Base-by-base conservation (phyloP, 2,797 vertebrate genomes). In the Sciurus vulgaris region DNA sequence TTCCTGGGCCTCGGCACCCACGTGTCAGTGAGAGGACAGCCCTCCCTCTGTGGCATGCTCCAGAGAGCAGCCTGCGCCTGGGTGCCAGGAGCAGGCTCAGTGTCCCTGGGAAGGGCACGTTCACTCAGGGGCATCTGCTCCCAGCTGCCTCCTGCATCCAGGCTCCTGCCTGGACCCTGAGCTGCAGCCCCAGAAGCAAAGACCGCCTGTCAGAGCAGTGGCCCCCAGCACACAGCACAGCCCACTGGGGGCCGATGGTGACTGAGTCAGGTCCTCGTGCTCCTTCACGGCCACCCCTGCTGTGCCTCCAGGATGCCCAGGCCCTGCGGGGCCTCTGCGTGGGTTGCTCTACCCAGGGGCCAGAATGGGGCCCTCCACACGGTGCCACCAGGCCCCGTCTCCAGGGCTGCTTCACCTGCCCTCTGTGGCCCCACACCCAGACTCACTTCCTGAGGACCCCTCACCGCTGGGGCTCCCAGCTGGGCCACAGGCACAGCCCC, bases 381-480 rank as follows among this genome's bases (percentile, higher is more conserved):
- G 17, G 51, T 54, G 51, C 4, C 28, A 54, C 12, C 2, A 70
- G 26, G 26, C 44, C n/a, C 9, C 51, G 41, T 74, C 67, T 1
- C 20, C 54, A n/a, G 47, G 1, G 30, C 5, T 54, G 8, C 63
- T 18, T 67, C 4, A 4, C 13, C 49, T 1, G 3, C 33, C 38
- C 2, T 0, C 22, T 2, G 17, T 8, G 1, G 78, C 17, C 20
- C 0, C 3, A 0, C 3, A 1, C 1, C 20, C n/a, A 38, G 54
- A 4, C 12, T 7, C 9, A 3, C 14, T 51, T 49, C 28, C 63
- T 20, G 13, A 51, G 35, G 1, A 1, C 7, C n/a, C 9, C 1
- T 12, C 5, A 8, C 3, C 3, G 2, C 73, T 33, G 9, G 49
- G 44, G 28, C 4, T 0, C 15, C 1, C 9, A 13, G 17, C 12